Evolutionary conservation across 2,113 vertebrate genomes (phyloP).

Genomic region (Pristiophorus japonicus): DNA sequence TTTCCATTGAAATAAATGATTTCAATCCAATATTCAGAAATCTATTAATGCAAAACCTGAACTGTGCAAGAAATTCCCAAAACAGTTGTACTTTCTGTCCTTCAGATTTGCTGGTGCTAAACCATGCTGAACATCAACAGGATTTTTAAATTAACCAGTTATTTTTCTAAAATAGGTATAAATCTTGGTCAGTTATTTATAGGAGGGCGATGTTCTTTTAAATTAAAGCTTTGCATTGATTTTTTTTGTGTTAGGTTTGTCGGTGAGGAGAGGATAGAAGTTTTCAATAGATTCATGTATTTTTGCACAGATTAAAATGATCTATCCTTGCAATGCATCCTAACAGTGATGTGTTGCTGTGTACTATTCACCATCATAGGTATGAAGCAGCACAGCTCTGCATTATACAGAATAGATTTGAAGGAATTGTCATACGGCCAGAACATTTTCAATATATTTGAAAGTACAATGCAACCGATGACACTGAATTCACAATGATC

Average conservation of each 20-base stretch:
- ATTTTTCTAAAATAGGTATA: not conserved
- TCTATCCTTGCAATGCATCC: not conserved
- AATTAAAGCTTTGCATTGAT: not conserved
- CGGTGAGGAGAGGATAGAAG: not conserved
- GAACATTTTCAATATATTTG: not conserved
- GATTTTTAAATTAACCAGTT: not conserved
- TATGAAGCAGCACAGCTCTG: not conserved
- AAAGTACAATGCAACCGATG: not conserved
- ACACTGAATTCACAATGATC: not conserved
- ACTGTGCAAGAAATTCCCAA: slow-evolving; percentile 26
- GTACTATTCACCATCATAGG: not conserved
- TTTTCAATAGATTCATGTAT: no score
- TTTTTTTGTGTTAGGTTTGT: no score
- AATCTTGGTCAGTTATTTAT: not conserved
- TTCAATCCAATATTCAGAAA: slow-evolving; percentile 37
- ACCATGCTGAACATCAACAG: slow-evolving; percentile 15
- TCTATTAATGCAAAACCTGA: slow-evolving; percentile 24
- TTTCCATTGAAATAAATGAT: slow-evolving; percentile 34
- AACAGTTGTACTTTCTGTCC: slow-evolving; percentile 7
- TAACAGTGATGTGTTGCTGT: not conserved
- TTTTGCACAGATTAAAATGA: not conserved
- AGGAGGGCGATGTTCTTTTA: not conserved
- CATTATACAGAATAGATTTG: no score
- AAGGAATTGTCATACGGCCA: not conserved
- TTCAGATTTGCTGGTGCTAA: not conserved